These are phyloP conservation scores for Anoplius nigerrimus DNA, from an alignment of 2,888 invertebrate genomes.

Conservation along the genomic window DNA sequence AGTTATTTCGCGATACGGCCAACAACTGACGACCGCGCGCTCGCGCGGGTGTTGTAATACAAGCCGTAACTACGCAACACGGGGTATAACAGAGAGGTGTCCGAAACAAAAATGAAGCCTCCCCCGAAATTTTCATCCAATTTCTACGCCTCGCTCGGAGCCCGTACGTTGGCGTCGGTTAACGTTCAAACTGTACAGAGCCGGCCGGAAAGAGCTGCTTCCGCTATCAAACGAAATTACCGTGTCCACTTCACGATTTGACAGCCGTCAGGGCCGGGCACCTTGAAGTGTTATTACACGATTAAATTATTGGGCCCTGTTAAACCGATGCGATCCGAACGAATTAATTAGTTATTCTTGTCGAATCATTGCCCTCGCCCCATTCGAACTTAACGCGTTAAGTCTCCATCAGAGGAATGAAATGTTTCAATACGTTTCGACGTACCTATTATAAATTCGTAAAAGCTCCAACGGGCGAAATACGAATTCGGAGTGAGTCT, in stretches of 20 bases:
- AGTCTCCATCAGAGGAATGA: too few species aligned
- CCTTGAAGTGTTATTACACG: conserved; percentile 53
- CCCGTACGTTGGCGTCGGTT: conserved; percentile 11
- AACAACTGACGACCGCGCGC: too few species aligned
- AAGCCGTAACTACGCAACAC: too few species aligned
- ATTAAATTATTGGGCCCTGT: conserved; percentile 54
- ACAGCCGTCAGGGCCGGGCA: conserved; percentile 40
- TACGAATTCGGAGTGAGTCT: too few species aligned
- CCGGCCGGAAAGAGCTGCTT: conserved; percentile 40
- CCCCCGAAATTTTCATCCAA: not conserved
- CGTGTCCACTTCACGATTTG: conserved; percentile 34
- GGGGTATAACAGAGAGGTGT: too few species aligned
- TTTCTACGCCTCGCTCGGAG: not conserved
- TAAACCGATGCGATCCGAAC: conserved; percentile 14
- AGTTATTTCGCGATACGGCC: too few species aligned
- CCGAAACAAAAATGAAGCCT: too few species aligned
- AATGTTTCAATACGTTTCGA: too few species aligned
- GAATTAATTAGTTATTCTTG: conserved; percentile 55
- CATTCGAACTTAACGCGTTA: too few species aligned
- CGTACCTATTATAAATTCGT: too few species aligned
- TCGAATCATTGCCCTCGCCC: not conserved
- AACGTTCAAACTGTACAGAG: conserved; percentile 25
- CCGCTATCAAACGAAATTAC: conserved; percentile 45
- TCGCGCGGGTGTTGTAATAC: too few species aligned
- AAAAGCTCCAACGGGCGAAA: too few species aligned